Base-by-base conservation (phyloP, 2,797 vertebrate species). In the Molossus alvarezi region DNA sequence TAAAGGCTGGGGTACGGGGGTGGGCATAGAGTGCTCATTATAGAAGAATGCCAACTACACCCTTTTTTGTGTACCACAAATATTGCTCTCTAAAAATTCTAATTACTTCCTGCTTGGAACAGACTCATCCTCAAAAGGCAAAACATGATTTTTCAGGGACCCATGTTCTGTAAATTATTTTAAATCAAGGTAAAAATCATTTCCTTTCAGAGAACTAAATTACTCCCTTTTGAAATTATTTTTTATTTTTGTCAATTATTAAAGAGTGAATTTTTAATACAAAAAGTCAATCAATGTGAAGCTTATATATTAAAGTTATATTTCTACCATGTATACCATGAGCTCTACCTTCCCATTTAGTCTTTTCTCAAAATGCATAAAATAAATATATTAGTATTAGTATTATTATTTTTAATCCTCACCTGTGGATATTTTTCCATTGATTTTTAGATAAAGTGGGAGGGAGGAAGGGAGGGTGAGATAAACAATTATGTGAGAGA, bases 161-260 rank as follows among this genome's bases (percentile, higher is more conserved):
- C 4, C 75, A 57, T 72, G n/a, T 86, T 86, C 60, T 87, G 21
- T 73, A 89, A 95, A 94, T 95, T 96, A 95, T 87, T 94, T 90
- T 94, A 97, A 96, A 94, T 91, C 65, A 75, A 17, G 27, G 58
- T 91, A 82, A 58, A 92, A 89, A 51, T 73, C 37, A 95, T 94
- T 97, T 87, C 64, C 85, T 95, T 84, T 62, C 85, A 51, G 72
- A 95, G 65, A 95, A 88, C 23, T 85, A 96, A 94, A 94, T 85
- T 64, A 76, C 41, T 96, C 60, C 67, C 72, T 77, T 96, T 95
- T 88, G 88, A 95, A 96, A 95, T 90, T 72, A 79, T 27, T 91
- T 95, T 93, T 94, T 88, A 94, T 95, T 96, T 95, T 86, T 58
- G 57, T 93, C 64, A 81, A 14, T 91, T 92, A 96, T 90, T 79